Conservation (phyloP, 2,797 vertebrate genomes). For the Labeo calbasu region DNA sequence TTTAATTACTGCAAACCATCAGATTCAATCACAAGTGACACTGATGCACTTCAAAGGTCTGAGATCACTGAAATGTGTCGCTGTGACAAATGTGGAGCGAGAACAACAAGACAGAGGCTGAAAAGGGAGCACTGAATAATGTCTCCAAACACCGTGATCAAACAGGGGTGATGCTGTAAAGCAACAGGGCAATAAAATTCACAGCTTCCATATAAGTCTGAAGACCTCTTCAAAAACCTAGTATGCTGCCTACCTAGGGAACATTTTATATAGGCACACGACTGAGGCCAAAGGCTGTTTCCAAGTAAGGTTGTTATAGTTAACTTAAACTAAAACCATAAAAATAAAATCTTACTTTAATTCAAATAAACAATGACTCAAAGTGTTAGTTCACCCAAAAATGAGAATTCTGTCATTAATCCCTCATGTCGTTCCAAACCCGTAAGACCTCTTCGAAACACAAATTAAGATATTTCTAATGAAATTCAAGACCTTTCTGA, state of each 20-base stretch:
- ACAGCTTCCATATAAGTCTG: not conserved
- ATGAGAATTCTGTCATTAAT: no score
- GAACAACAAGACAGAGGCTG: not conserved
- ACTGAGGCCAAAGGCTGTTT: not conserved
- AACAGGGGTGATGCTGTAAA: not conserved
- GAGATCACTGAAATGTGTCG: not conserved
- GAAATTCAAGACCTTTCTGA: no score
- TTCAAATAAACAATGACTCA: not conserved
- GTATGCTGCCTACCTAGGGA: not conserved
- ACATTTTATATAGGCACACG: not conserved
- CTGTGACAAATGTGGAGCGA: conserved; percentile 3
- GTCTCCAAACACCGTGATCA: not conserved
- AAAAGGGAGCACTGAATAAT: not conserved
- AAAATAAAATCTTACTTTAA: not conserved
- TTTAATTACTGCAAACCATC: conserved; percentile 19
- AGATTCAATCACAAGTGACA: conserved; percentile 23
- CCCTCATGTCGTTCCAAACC: no score
- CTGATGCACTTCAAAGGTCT: not conserved
- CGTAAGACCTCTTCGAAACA: no score
- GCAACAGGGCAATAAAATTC: not conserved
- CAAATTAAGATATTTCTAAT: no score
- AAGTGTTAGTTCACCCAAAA: no score
- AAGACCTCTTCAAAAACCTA: not conserved
- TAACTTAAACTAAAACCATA: not conserved
- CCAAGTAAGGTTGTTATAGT: not conserved